These are phyloP conservation scores for Amaurobius ferox DNA, from an alignment of 2,888 invertebrate species.

Conservation along the genomic window DNA sequence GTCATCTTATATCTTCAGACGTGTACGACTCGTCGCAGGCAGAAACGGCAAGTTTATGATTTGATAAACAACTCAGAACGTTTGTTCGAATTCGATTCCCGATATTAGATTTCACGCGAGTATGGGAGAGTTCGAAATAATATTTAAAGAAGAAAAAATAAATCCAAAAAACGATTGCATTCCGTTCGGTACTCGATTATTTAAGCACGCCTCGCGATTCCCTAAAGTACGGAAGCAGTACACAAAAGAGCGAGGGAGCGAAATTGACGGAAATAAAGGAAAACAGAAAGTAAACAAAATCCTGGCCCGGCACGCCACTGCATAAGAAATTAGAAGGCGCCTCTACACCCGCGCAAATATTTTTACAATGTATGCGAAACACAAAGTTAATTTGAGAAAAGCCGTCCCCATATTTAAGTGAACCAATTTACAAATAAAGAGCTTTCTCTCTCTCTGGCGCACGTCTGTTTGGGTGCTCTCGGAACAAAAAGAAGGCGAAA, in stretches of 20 bases:
- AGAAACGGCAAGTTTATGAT: background rate
- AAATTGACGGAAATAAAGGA: constrained; percentile 58
- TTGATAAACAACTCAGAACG: constrained; percentile 10
- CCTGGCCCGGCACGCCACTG: constrained; percentile 34
- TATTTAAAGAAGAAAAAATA: background rate
- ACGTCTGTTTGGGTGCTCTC: background rate
- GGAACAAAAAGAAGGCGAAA: background rate
- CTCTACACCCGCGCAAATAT: background rate
- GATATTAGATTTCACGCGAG: constrained; percentile 34
- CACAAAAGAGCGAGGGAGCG: background rate
- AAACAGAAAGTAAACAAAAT: constrained; percentile 57
- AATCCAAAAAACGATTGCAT: background rate
- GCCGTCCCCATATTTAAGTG: constrained; percentile 67
- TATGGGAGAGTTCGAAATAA: constrained; percentile 11
- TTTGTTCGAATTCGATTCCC: constrained; percentile 30
- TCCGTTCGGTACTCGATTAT: constrained; percentile 46
- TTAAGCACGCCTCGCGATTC: constrained; percentile 55
- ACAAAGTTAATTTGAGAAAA: constrained; percentile 68
- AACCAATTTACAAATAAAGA: constrained; percentile 71
- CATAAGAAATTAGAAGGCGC: constrained; percentile 56
- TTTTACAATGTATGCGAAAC: constrained; percentile 64
- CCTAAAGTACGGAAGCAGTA: constrained; percentile 5
- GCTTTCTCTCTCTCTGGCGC: constrained; percentile 42
- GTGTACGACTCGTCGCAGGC: background rate
- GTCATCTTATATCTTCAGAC: constrained; percentile 6